A percentile compares a stretch with the other conserved stretches of the same genome.
These are phyloP conservation scores for Bombus impatiens DNA, from an alignment of 1,140 invertebrate genomes.

Conservation along the genomic window DNA sequence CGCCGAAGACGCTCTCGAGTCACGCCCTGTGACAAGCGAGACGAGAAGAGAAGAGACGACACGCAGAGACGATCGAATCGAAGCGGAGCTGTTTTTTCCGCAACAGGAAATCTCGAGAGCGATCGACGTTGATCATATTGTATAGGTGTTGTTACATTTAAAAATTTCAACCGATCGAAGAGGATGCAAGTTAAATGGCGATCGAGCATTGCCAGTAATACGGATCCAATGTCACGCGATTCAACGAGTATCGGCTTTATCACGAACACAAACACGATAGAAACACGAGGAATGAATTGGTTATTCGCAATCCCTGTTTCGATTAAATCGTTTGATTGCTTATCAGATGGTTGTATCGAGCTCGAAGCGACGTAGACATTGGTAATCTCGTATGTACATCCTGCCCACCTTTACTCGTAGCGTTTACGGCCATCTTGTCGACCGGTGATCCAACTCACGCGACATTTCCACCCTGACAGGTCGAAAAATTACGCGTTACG, in stretches of 20 bases:
- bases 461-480: conserved; percentile 17
- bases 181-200: not conserved
- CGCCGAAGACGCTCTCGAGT: not conserved
- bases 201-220: not conserved
- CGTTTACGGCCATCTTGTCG: not conserved
- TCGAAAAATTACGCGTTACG: not conserved
- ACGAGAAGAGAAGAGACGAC: not conserved
- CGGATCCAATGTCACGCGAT: conserved; percentile 4
- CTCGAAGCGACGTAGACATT: not conserved
- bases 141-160: not conserved
- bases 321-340: conserved; percentile 5
- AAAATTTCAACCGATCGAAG: no score
- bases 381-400: not conserved
- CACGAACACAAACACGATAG: not conserved
- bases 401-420: not conserved
- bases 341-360: not conserved
- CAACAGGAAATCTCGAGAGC: conserved; percentile 20
- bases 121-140: not conserved
- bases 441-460: not conserved
- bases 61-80: not conserved
- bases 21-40: not conserved
- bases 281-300: conserved; percentile 33
- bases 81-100: not conserved
- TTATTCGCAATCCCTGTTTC: conserved; percentile 21
- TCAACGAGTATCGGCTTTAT: conserved; percentile 8